Conservation (phyloP, 2,888 invertebrate genomes). For the Apodemia hepburni region DNA sequence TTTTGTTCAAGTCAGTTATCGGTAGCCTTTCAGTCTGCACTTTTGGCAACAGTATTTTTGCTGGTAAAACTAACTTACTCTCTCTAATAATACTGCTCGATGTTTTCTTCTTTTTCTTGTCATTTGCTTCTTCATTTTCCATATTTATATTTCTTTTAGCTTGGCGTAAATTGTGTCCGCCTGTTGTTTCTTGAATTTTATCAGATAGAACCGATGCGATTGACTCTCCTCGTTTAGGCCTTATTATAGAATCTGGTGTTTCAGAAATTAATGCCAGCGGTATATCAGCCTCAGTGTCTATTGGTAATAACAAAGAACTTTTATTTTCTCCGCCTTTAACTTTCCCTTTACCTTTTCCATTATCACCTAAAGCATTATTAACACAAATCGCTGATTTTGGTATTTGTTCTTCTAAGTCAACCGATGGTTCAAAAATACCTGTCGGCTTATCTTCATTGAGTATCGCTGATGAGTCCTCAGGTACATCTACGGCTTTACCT, state of each 20-base stretch:
- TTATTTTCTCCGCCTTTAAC: slow-evolving; percentile 47
- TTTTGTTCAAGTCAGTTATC: slow-evolving; percentile 50
- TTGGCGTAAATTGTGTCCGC: slow-evolving; percentile 70
- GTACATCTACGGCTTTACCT: slow-evolving; percentile 48
- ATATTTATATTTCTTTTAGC: slow-evolving; percentile 62
- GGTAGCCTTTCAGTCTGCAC: slow-evolving; percentile 59
- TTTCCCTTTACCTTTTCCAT: slow-evolving; percentile 61
- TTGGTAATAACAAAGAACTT: slow-evolving; percentile 45
- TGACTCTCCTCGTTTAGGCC: slow-evolving; percentile 68
- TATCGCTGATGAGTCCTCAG: slow-evolving; percentile 49
- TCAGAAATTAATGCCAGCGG: slow-evolving; percentile 64
- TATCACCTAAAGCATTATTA: slow-evolving; percentile 51
- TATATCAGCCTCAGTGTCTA: slow-evolving; percentile 68
- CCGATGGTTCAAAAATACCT: slow-evolving; percentile 85
- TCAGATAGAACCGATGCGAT: slow-evolving; percentile 73
- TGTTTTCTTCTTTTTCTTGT: slow-evolving; percentile 69
- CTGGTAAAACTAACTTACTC: slow-evolving; percentile 66
- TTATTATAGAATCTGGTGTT: slow-evolving; percentile 58
- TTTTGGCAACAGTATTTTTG: slow-evolving; percentile 62
- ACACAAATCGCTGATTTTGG: slow-evolving; percentile 79
- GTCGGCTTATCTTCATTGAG: slow-evolving; percentile 80
- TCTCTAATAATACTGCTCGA: slow-evolving; percentile 63
- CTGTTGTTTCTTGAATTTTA: slow-evolving; percentile 66
- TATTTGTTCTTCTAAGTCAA: slow-evolving; percentile 84
- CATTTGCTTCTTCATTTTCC: slow-evolving; percentile 58